Conservation (phyloP, 2,797 vertebrate genomes). For the Scolopax bukidnonensis region DNA sequence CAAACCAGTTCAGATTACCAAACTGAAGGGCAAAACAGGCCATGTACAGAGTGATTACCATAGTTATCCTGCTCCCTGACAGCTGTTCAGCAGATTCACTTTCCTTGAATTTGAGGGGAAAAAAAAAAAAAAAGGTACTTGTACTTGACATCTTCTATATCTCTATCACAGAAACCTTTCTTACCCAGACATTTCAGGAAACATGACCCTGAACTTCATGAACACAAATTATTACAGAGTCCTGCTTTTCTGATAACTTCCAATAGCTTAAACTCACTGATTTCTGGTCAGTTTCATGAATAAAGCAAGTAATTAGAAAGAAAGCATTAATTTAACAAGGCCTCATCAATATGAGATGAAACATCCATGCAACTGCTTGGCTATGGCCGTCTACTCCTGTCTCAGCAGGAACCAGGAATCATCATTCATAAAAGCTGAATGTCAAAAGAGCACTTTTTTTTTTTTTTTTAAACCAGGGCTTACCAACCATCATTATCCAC, state of each 20-base stretch:
- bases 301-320: not conserved
- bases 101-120: not conserved
- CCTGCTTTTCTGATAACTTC: not conserved
- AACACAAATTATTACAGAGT: not conserved
- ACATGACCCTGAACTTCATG: not conserved
- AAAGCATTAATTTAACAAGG: not conserved
- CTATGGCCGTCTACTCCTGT: not conserved
- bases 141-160: not conserved
- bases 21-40: not conserved
- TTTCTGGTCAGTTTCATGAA: not conserved
- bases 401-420: not conserved
- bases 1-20: not conserved
- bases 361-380: not conserved
- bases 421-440: not conserved
- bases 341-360: not conserved
- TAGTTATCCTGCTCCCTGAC: not conserved
- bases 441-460: not conserved
- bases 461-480: not conserved
- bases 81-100: not conserved
- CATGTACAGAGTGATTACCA: not conserved
- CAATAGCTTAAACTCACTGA: not conserved
- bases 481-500: not conserved
- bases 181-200: not conserved
- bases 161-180: not conserved
- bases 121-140: not conserved